Evolutionary conservation across 1,140 invertebrate genomes (phyloP), one percentile per base, ranked within the genome.

Genomic region (Panagrolaimus sp.): DNA sequence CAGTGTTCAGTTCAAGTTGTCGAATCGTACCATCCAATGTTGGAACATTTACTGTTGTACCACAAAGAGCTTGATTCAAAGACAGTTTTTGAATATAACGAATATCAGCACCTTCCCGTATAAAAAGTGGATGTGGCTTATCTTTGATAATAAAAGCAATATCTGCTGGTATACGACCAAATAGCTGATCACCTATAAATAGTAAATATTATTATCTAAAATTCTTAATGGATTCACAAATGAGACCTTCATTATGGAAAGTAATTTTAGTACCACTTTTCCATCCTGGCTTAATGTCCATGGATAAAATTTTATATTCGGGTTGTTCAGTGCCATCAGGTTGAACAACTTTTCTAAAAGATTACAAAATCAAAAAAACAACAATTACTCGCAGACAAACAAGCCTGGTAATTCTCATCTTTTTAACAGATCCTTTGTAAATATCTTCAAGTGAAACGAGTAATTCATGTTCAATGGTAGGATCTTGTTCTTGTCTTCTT

Each of bases 261-360:
- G 95, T 98, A 69, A 99, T 96, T 85, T 94, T 96, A 0, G 96
- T 99, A 14, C 96, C 95, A 16, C 94, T 92, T 85, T 96, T 97
- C 96, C 96, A 99, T 14, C 96, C 96, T 20, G 93, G 93, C 84
- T 98, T 98, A 2, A 99, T 92, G 74, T 92, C 93, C 71, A 99
- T 97, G 0, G 93, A 96, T 8, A 99, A 85, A 48, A 98, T 92
- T 87, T 99, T 99, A 81, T 98, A 95, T 83, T 98, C 92, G 78
- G 95, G 93, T 73, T 89, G 89, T 9, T 84, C 84, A 0, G 89
- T 88, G 66, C 86, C 83, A 61, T 92, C 92, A 84, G 97, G 92
- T 5, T 89, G 84, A 9, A 78, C 67, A 66, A 79, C 68, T 48
- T 79, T 76, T 20, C 75, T 77, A 38, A 46, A 76, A 53, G n/a